Percentiles rank a stretch among this genome's conserved stretches.
These are phyloP conservation scores for Grammomys dolichurus DNA, from an alignment of 2,113 vertebrate genomes.

Conservation along the genomic window DNA sequence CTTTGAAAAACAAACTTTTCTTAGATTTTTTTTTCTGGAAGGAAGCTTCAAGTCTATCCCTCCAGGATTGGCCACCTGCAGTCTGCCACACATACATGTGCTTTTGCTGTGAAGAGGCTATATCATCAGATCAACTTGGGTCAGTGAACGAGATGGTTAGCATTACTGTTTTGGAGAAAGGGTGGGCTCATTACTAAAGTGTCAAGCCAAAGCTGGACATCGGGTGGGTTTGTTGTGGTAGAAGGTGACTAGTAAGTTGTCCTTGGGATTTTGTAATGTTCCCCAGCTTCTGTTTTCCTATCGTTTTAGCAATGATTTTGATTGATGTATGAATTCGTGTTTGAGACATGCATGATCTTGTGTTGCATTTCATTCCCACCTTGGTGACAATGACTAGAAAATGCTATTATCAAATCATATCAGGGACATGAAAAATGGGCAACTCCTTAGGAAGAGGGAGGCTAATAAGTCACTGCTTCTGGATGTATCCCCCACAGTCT, in stretches of 20 bases:
- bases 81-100: neutral
- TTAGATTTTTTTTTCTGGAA: neutral
- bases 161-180: neutral
- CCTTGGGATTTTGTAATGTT: neutral
- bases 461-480: neutral
- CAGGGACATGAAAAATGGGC: neutral
- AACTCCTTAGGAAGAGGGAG: neutral
- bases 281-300: neutral
- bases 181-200: neutral
- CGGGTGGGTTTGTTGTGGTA: neutral
- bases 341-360: neutral
- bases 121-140: neutral
- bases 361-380: neutral
- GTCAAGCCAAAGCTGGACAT: neutral
- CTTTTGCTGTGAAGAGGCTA: neutral
- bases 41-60: neutral
- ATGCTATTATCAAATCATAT: neutral
- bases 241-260: neutral
- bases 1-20: slow-evolving; percentile 14
- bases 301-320: neutral
- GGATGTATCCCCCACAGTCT: neutral
- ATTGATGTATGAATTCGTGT: neutral
- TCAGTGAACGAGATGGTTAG: neutral
- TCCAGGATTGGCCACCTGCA: neutral
- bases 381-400: neutral